Percentiles rank a stretch among this genome's conserved stretches.
These are phyloP conservation scores for Eledona agricola DNA, from an alignment of 2,888 invertebrate species.

Conservation along the genomic window DNA sequence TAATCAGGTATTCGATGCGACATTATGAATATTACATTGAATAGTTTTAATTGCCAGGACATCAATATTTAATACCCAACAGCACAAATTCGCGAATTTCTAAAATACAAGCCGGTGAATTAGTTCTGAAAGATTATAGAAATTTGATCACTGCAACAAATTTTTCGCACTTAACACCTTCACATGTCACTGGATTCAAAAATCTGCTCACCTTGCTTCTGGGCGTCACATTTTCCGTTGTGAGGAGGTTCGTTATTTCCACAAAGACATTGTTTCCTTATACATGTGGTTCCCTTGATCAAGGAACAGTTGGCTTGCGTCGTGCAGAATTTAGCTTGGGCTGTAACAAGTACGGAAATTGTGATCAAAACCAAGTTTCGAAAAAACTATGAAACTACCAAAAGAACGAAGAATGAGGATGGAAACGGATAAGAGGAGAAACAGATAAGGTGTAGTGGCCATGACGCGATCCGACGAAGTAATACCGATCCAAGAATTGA, in stretches of 20 bases:
- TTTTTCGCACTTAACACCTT: too few species aligned
- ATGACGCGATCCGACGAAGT: conserved; percentile 37
- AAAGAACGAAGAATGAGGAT: conserved; percentile 30
- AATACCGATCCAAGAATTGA: conserved; percentile 45
- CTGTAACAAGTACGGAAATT: conserved; percentile 44
- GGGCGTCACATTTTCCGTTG: conserved; percentile 55
- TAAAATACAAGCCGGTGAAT: too few species aligned
- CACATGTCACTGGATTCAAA: conserved; percentile 7
- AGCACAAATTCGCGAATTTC: too few species aligned
- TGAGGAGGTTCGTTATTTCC: conserved; percentile 58
- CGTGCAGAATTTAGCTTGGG: conserved; percentile 53
- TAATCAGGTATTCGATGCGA: too few species aligned
- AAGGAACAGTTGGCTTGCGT: conserved; percentile 56
- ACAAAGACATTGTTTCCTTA: conserved; percentile 55
- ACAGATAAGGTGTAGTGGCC: conserved; percentile 31
- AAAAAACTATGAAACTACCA: conserved; percentile 36
- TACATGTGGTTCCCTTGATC: conserved; percentile 58
- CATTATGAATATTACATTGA: too few species aligned
- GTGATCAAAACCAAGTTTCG: conserved; percentile 1
- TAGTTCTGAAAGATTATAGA: too few species aligned
- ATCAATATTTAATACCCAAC: too few species aligned
- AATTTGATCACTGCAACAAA: too few species aligned
- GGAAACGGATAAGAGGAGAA: conserved; percentile 35
- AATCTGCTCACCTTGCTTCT: conserved; percentile 52
- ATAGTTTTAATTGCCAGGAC: too few species aligned